phyloP scores from a whole-genome alignment of 2,113 vertebrate genomes.

The Clupea harengus region DNA sequence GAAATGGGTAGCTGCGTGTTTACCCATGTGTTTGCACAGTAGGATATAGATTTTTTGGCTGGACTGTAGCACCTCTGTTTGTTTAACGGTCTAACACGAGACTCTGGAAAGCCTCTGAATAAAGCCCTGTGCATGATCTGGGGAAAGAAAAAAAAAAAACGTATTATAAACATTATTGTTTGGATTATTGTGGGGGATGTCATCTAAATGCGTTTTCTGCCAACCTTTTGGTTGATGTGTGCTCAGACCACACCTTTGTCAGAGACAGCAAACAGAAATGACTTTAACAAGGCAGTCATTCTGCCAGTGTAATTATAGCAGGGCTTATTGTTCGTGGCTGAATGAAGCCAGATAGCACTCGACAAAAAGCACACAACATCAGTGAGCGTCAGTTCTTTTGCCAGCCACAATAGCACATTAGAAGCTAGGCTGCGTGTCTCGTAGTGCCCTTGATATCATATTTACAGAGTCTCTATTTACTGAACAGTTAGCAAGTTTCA shows the following conservation, averaged over 20 bases:
- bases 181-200: neutral
- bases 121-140: neutral
- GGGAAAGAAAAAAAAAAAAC: neutral
- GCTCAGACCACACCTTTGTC: neutral
- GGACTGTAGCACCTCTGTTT: constrained; percentile 3
- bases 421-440: neutral
- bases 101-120: neutral
- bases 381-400: neutral
- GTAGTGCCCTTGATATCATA: neutral
- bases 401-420: neutral
- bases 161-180: neutral
- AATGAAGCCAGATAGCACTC: neutral
- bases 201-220: neutral
- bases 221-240: neutral
- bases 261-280: neutral
- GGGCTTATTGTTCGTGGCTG: neutral
- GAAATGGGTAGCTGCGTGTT: neutral
- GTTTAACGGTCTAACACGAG: neutral
- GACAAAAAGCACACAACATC: neutral
- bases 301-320: neutral
- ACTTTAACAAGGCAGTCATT: neutral
- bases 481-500: neutral
- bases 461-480: neutral
- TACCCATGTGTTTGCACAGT: neutral
- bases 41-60: neutral